These are phyloP conservation scores for Marasmarcha lunaedactyla DNA, from an alignment of 2,888 invertebrate genomes.

Conservation along the genomic window DNA sequence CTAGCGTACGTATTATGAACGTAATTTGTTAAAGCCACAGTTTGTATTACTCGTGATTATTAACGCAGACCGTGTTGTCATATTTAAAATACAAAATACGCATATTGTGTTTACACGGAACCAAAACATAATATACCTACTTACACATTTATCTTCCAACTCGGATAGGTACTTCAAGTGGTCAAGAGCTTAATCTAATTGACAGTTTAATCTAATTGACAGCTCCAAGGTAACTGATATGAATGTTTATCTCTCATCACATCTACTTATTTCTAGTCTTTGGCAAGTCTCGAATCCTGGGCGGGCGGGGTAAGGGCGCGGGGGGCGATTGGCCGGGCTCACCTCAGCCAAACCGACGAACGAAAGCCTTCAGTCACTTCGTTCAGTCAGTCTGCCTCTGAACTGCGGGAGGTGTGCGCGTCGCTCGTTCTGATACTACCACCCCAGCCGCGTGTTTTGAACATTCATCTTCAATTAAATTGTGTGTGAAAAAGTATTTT, in stretches of 20 bases:
- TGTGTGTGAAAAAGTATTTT: conserved; percentile 23
- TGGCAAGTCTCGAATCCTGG: conserved; percentile 13
- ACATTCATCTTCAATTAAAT: conserved; percentile 47
- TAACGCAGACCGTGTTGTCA: too few species aligned
- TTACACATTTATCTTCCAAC: too few species aligned
- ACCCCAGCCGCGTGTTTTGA: conserved; percentile 34
- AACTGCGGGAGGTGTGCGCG: conserved; percentile 26
- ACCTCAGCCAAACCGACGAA: conserved; percentile 16
- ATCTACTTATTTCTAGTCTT: conserved; percentile 22
- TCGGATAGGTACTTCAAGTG: too few species aligned
- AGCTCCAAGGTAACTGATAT: background rate
- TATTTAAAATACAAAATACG: too few species aligned
- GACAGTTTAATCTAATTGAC: background rate
- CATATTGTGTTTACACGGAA: too few species aligned
- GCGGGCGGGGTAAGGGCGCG: conserved; percentile 25
- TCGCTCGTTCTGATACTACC: conserved; percentile 15
- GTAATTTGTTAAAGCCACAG: too few species aligned
- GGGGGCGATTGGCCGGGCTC: conserved; percentile 35
- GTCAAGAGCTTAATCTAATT: too few species aligned
- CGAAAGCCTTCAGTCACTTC: conserved; percentile 21
- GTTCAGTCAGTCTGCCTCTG: conserved; percentile 49
- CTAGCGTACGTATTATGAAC: too few species aligned
- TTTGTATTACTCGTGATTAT: too few species aligned
- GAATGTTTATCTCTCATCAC: background rate
- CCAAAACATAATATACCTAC: too few species aligned